phyloP scores from a whole-genome alignment of 2,888 invertebrate species.

The Ferrisia virgata region DNA sequence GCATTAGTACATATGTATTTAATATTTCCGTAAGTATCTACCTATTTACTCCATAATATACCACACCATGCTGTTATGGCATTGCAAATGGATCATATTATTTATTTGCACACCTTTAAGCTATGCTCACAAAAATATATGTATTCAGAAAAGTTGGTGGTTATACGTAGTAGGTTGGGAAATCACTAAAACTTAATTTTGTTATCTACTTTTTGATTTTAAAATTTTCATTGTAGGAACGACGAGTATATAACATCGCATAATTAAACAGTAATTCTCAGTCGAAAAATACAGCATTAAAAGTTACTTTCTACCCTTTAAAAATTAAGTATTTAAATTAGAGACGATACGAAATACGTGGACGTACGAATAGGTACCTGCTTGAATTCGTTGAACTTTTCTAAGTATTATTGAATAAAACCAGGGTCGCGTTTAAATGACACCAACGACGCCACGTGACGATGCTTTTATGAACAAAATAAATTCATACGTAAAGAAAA shows the following conservation, averaged over 20 bases:
- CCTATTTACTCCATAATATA: too few species aligned
- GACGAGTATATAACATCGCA: not conserved
- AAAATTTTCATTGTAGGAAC: not conserved
- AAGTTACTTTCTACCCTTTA: not conserved
- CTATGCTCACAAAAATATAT: too few species aligned
- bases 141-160: too few species aligned
- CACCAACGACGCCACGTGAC: not conserved
- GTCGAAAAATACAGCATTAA: not conserved
- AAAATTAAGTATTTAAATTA: not conserved
- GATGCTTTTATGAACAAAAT: not conserved
- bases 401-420: not conserved
- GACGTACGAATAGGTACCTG: not conserved
- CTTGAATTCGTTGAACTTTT: not conserved
- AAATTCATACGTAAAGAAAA: not conserved
- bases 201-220: not conserved
- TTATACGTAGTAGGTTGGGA: too few species aligned
- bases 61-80: too few species aligned
- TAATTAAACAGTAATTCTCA: not conserved
- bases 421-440: not conserved
- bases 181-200: too few species aligned
- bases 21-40: too few species aligned
- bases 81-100: too few species aligned
- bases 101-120: too few species aligned
- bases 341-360: not conserved
- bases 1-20: too few species aligned